Conservation (phyloP, 2,113 vertebrate genomes). For the Saiga tatarica region DNA sequence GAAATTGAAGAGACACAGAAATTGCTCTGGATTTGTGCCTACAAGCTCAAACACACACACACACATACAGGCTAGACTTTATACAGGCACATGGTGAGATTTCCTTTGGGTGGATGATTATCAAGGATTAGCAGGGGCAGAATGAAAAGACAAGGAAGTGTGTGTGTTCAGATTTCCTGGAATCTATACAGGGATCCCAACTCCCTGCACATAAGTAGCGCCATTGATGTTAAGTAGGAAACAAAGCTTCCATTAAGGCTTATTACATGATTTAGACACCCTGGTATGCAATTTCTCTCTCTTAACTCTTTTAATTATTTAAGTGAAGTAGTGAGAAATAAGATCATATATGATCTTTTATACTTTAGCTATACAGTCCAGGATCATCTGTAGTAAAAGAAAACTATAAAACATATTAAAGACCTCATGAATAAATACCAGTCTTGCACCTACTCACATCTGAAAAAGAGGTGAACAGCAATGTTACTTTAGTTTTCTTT, state of each 20-base stretch:
- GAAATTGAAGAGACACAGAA: neutral
- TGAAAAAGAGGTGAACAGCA: slow-evolving; percentile 1
- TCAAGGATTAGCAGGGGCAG: slow-evolving; percentile 38
- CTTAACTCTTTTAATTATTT: slow-evolving; percentile 6
- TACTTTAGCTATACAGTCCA: neutral
- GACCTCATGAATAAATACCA: neutral
- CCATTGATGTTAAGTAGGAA: slow-evolving; percentile 59
- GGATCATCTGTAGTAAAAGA: neutral
- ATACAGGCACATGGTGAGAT: neutral
- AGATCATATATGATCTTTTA: neutral
- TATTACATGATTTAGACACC: slow-evolving; percentile 37
- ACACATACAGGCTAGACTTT: neutral
- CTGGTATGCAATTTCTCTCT: neutral
- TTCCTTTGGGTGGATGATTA: neutral
- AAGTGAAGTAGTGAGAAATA: neutral
- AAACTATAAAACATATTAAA: neutral
- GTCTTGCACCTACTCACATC: neutral
- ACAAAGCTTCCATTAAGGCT: slow-evolving; percentile 69
- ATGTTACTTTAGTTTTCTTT: neutral
- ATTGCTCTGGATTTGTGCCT: neutral
- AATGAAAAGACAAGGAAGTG: slow-evolving; percentile 40
- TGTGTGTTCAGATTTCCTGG: slow-evolving; percentile 61
- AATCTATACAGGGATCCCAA: slow-evolving; percentile 59
- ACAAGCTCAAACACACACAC: neutral
- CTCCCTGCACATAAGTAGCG: slow-evolving; percentile 45